These are phyloP conservation scores for Limnodromus scolopaceus DNA, from an alignment of 2,797 vertebrate genomes.

Conservation along the genomic window DNA sequence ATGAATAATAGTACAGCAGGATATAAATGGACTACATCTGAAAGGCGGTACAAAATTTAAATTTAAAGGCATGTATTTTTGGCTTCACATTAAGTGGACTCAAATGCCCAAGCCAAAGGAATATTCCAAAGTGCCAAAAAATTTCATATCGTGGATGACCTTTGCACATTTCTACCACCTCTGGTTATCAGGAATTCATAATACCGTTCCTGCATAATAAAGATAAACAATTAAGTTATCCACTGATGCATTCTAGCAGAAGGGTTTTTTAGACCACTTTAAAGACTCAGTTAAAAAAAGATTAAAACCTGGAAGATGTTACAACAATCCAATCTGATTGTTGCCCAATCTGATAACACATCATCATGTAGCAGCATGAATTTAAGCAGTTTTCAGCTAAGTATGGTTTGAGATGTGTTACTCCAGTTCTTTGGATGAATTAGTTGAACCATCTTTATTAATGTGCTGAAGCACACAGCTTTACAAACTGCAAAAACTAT, in stretches of 20 bases:
- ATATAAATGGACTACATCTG: background rate
- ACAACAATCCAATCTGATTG: no score
- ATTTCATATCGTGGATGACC: no score
- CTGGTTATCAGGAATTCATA: no score
- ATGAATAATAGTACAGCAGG: background rate
- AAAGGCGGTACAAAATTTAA: background rate
- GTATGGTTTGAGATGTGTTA: background rate
- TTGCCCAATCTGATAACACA: no score
- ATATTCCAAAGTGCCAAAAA: no score
- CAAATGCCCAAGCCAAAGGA: background rate
- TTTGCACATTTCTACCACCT: no score
- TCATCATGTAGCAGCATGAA: background rate
- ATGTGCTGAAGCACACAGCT: background rate
- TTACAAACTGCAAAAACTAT: background rate
- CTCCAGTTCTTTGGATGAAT: background rate
- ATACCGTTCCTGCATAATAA: no score
- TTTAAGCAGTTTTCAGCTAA: background rate
- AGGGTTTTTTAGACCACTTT: no score
- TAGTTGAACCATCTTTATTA: background rate
- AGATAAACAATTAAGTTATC: no score
- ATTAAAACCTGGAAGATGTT: no score
- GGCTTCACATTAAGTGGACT: background rate
- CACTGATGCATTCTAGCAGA: no score
- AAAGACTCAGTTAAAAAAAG: no score
- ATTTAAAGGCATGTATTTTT: background rate